Percentiles rank a stretch among this genome's conserved stretches.
Conservation (phyloP, 2,113 vertebrate species). For the Corydoras sp. region DNA sequence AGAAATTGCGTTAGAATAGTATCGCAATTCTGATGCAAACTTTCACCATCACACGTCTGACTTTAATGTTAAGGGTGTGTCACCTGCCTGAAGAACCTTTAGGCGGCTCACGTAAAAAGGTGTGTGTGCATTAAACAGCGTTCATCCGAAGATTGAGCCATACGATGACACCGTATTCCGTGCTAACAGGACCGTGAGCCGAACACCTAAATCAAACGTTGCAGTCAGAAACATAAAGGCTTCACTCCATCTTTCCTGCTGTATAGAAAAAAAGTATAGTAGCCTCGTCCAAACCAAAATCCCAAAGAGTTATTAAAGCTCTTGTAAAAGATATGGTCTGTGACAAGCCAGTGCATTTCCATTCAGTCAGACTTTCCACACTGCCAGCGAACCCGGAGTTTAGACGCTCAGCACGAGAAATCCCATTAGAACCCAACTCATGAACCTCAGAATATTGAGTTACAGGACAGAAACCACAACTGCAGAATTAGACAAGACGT, state of each 20-base stretch:
- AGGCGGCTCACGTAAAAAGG: constrained; percentile 25
- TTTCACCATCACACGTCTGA: neutral
- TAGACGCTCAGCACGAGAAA: neutral
- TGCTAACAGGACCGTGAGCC: too few species aligned
- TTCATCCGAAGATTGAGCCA: too few species aligned
- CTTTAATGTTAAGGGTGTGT: constrained; percentile 18
- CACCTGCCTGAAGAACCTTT: constrained; percentile 13
- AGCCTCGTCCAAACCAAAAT: neutral
- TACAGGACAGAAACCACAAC: neutral
- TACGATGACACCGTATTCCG: too few species aligned
- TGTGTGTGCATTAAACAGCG: constrained; percentile 6
- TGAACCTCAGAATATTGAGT: neutral
- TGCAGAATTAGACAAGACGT: too few species aligned
- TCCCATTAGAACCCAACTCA: neutral
- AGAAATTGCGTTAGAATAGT: too few species aligned
- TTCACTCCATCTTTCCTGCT: too few species aligned
- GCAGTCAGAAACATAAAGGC: too few species aligned
- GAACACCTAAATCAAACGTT: too few species aligned
- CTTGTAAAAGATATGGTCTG: constrained; percentile 13
- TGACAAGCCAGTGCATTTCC: constrained; percentile 18
- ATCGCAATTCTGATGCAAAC: neutral
- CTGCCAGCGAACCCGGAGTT: constrained; percentile 12
- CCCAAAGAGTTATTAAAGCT: neutral
- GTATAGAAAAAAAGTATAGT: neutral
- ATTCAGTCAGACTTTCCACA: constrained; percentile 32